Base-by-base conservation (phyloP, 1,140 invertebrate species). In the Liolophura sinensis region DNA sequence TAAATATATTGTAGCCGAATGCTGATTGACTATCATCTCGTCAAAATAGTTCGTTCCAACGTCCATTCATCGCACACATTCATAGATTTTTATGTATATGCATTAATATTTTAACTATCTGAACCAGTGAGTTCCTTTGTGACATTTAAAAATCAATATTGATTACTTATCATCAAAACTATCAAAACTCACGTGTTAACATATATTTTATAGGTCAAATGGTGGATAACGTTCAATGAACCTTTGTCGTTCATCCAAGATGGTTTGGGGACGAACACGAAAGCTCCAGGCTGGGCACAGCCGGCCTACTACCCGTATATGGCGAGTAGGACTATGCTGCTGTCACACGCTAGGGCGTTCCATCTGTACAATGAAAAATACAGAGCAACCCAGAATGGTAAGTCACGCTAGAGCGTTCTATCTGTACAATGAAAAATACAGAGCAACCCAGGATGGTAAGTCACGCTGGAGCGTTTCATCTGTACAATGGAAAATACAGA, bases 221-320 rank as follows among this genome's bases (percentile, higher is more conserved):
- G 60, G 6, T 83, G 76, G 77, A 62, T 81, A 1, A 81, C 82
- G 7, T 61, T 80, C 49, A 83, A 83, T 61, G 81, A 83, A 51
- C 74, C 79, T 1, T 68, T 51, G 0, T 62, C 71, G 5, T 65
- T 62, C 6, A 60, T 62, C 7, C 56, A 51, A 20, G 54, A 60
- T 18, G 81, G 71, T 16, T 77, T 82, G 52, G 72, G 68, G 5
- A n/a, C 40, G 22, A 69, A 65, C 6, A 60, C 56, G 11, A 49
- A 60, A n/a, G 73, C 66, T 18, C 60, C 73, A 1, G 73, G 73
- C n/a, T 58, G 51, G 14, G 50, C 56, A 20, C 58, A 71, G 24
- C n/a, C 51, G 25, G 25, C 47, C 15, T 24, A 27, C 40, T 24
- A 46, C 50, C 56, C 72, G 1, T 69, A 63, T 50, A 51, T 60